These are phyloP conservation scores for Bradypodion ventrale DNA, from an alignment of 2,797 vertebrate species.

Conservation along the genomic window DNA sequence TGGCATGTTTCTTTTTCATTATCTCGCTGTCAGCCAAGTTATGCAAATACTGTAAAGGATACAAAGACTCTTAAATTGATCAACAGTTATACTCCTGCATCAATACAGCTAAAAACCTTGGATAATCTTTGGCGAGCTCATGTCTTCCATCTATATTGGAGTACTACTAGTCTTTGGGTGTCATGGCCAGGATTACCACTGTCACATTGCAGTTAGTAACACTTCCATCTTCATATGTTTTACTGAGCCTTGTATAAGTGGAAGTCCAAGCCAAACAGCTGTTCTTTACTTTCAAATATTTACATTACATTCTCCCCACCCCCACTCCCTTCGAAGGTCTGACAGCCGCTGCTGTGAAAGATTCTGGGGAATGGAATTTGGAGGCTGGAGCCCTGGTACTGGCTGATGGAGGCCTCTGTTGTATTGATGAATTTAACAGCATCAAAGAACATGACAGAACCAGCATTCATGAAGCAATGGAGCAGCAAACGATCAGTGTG, in stretches of 20 bases:
- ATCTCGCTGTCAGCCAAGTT: not conserved
- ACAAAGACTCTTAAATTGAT: not conserved
- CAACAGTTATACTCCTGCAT: too few relatives aligned
- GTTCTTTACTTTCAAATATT: not conserved
- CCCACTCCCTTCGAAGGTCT: conserved; percentile 86
- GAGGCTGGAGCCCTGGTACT: conserved; percentile 95
- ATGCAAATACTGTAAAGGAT: not conserved
- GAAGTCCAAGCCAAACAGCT: not conserved
- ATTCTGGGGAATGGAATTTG: conserved; percentile 95
- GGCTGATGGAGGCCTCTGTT: conserved; percentile 94
- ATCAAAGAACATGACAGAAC: conserved; percentile 96
- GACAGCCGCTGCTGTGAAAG: conserved; percentile 94
- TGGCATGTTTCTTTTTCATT: not conserved
- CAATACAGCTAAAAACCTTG: too few relatives aligned
- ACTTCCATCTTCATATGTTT: not conserved
- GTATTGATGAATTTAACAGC: conserved; percentile 97
- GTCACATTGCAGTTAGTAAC: not conserved
- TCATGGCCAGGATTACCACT: not conserved
- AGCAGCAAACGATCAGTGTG: conserved; percentile 97
- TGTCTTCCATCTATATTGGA: not conserved
- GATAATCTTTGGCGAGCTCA: too few relatives aligned
- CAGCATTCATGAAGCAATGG: conserved; percentile 98
- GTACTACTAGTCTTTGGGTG: not conserved
- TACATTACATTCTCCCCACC: not conserved
- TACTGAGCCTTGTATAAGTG: not conserved